Percentiles rank a stretch among this genome's conserved stretches.
Evolutionary conservation across 2,888 invertebrate species (phyloP).

Genomic region (Adelognathus sp.): DNA sequence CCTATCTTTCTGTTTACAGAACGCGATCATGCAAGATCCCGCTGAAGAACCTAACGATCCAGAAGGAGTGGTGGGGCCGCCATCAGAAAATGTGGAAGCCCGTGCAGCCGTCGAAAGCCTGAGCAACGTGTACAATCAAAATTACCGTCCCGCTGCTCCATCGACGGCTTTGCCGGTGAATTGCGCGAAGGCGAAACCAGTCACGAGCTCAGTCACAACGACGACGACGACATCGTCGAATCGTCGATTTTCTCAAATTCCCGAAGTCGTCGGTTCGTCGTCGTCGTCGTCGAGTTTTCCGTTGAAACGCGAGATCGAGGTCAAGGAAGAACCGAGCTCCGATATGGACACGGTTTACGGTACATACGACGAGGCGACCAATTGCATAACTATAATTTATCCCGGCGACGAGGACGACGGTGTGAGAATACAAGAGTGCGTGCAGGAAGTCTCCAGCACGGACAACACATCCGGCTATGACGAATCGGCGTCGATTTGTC

Average conservation of each 20-base stretch:
- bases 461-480: conserved; percentile 27
- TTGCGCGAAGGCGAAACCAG: conserved; percentile 43
- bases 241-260: conserved; percentile 55
- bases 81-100: conserved; percentile 94
- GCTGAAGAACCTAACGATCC: conserved; percentile 82
- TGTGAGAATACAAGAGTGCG: conserved; percentile 77
- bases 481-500: conserved; percentile 17
- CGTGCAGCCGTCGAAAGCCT: conserved; percentile 82
- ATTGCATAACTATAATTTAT: conserved; percentile 89
- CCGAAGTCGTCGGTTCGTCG: conserved; percentile 22
- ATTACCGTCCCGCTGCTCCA: conserved; percentile 19
- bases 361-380: conserved; percentile 87
- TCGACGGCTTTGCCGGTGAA: conserved; percentile 61
- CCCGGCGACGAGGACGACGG: conserved; percentile 84
- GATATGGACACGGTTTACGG: conserved; percentile 87
- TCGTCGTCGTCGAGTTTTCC: neutral
- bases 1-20: conserved; percentile 68
- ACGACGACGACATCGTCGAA: neutral
- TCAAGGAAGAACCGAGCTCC: conserved; percentile 79
- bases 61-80: conserved; percentile 92
- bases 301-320: conserved; percentile 66
- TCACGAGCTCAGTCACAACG: neutral
- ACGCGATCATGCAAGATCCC: conserved; percentile 79
- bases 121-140: conserved; percentile 51
- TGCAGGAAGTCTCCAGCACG: conserved; percentile 70